phyloP scores from a whole-genome alignment of 1,140 invertebrate species.

The Stegodyphus dumicola region DNA sequence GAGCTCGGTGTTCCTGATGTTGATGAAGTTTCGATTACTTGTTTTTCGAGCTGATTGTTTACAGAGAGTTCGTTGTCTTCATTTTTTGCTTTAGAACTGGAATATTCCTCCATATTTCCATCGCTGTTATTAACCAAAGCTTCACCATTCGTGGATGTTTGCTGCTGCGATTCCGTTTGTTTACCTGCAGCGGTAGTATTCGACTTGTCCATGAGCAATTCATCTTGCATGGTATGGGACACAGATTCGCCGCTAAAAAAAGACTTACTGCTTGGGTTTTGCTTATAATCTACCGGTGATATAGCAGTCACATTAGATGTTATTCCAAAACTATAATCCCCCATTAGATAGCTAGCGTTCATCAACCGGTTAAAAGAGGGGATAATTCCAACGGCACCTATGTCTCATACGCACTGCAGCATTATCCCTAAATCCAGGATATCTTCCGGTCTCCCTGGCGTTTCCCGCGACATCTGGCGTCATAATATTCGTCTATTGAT shows the following conservation, averaged over 20 bases:
- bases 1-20: constrained; percentile 58
- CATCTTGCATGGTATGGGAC: constrained; percentile 74
- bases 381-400: constrained; percentile 5
- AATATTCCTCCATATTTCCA: constrained; percentile 52
- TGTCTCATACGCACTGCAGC: constrained; percentile 58
- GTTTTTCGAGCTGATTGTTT: constrained; percentile 53
- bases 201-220: constrained; percentile 67
- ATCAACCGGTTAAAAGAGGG: constrained; percentile 1
- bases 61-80: constrained; percentile 59
- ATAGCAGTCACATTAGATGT: constrained; percentile 66
- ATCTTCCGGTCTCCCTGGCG: constrained; percentile 46
- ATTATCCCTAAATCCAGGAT: constrained; percentile 40
- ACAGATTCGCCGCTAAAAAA: constrained; percentile 67
- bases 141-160: constrained; percentile 22
- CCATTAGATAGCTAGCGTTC: constrained; percentile 67
- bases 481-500: constrained; percentile 41
- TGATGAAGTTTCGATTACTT: constrained; percentile 35
- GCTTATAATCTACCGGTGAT: constrained; percentile 69
- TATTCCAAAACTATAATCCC: constrained; percentile 70
- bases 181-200: constrained; percentile 32
- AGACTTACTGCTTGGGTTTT: constrained; percentile 67
- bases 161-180: constrained; percentile 50
- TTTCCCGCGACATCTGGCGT: constrained; percentile 50
- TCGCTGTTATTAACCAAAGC: constrained; percentile 65
- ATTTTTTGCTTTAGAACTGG: constrained; percentile 63